Percentiles rank a stretch among this genome's conserved stretches.
Conservation (phyloP, 2,113 vertebrate species). For the Ctenodactylus gundi region DNA sequence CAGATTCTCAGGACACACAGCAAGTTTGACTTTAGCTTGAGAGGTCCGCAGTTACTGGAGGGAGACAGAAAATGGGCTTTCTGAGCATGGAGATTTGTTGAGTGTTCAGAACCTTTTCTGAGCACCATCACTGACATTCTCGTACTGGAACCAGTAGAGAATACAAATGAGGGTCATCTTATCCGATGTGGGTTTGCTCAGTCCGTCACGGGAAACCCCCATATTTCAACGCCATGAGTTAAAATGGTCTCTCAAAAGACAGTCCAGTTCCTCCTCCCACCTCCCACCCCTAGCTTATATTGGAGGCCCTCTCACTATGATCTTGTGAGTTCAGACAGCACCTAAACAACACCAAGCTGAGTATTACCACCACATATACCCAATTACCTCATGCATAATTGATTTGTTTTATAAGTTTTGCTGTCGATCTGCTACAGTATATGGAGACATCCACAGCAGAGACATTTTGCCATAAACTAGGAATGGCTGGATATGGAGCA, state of each 20-base stretch:
- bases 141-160: background rate
- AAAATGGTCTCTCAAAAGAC: background rate
- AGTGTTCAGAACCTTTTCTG: background rate
- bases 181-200: background rate
- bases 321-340: background rate
- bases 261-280: background rate
- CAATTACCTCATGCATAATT: rapidly evolving
- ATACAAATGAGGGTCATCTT: background rate
- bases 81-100: background rate
- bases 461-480: rapidly evolving
- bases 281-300: background rate
- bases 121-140: background rate
- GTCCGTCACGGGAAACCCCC: background rate
- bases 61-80: too few relatives aligned
- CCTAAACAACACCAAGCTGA: background rate
- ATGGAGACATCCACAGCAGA: background rate
- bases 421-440: rapidly evolving
- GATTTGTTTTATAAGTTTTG: background rate
- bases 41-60: background rate
- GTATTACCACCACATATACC: background rate
- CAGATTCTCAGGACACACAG: background rate
- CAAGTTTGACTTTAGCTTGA: background rate
- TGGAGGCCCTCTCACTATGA: background rate
- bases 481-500: background rate
- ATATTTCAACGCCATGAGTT: background rate